Evolutionary conservation across 1,140 invertebrate species (phyloP).

Genomic region (Atopsyche davidsoni): DNA sequence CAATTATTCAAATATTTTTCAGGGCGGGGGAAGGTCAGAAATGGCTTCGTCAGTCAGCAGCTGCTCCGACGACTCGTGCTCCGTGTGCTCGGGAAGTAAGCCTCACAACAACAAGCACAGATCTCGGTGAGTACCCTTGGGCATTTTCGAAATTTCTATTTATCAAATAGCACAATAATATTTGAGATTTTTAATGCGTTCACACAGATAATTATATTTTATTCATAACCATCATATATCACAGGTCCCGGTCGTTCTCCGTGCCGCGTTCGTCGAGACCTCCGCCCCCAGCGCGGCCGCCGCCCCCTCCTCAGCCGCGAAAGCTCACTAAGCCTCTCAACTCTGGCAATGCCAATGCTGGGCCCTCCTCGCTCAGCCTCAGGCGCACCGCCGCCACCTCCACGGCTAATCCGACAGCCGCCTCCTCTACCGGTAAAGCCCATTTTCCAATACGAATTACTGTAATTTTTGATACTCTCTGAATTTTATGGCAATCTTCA

Average conservation of each 20-base stretch:
- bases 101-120: constrained; percentile 34
- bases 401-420: neutral
- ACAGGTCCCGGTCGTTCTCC: constrained; percentile 46
- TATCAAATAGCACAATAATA: no score
- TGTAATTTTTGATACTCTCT: neutral
- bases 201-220: neutral
- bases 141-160: no score
- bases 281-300: neutral
- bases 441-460: neutral
- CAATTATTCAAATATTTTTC: no score
- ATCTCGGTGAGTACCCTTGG: constrained; percentile 12
- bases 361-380: constrained; percentile 33
- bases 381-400: constrained; percentile 24
- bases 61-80: constrained; percentile 75
- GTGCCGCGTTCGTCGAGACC: constrained; percentile 30
- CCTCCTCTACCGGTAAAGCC: neutral
- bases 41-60: constrained; percentile 68
- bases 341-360: constrained; percentile 29
- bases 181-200: neutral
- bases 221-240: no score
- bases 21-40: constrained; percentile 37
- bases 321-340: constrained; percentile 28
- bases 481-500: neutral
- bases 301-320: constrained; percentile 1
- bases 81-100: constrained; percentile 55